Evolutionary conservation across 2,888 invertebrate genomes (phyloP).

Genomic region (Chrysodeixis includens): DNA sequence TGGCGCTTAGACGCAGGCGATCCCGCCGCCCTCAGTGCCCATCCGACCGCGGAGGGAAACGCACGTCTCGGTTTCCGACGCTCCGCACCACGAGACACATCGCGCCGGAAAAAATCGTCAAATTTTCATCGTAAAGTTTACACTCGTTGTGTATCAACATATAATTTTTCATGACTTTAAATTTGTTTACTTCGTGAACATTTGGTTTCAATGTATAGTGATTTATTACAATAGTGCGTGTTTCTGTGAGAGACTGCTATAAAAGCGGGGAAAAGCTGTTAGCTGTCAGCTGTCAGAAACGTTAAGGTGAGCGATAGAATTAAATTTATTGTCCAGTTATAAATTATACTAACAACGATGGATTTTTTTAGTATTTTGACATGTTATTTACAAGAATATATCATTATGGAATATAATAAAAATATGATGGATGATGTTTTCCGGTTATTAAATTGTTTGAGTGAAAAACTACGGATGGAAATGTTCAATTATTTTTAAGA

Average conservation of each 20-base stretch:
- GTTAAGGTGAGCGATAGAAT: conserved; percentile 76
- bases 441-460: conserved; percentile 34
- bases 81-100: conserved; percentile 57
- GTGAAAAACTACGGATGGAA: not conserved
- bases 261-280: conserved; percentile 69
- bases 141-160: conserved; percentile 29
- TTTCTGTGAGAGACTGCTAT: conserved; percentile 65
- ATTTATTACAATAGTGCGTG: conserved; percentile 71
- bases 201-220: conserved; percentile 58
- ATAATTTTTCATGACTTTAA: conserved; percentile 28
- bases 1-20: conserved; percentile 67
- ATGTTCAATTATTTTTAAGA: conserved; percentile 10
- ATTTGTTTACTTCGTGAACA: conserved; percentile 51
- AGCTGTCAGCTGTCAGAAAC: conserved; percentile 81
- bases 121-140: conserved; percentile 45
- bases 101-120: conserved; percentile 61
- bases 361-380: conserved; percentile 41
- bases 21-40: conserved; percentile 74
- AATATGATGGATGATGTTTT: conserved; percentile 25
- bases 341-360: conserved; percentile 49
- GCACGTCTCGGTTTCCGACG: conserved; percentile 64
- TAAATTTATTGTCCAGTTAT: conserved; percentile 64
- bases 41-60: conserved; percentile 59
- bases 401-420: conserved; percentile 33
- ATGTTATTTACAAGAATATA: conserved; percentile 31